Evolutionary conservation across 2,113 vertebrate species (phyloP), one percentile per base, ranked within the genome.

Genomic region (Ceuthmochares aereus): DNA sequence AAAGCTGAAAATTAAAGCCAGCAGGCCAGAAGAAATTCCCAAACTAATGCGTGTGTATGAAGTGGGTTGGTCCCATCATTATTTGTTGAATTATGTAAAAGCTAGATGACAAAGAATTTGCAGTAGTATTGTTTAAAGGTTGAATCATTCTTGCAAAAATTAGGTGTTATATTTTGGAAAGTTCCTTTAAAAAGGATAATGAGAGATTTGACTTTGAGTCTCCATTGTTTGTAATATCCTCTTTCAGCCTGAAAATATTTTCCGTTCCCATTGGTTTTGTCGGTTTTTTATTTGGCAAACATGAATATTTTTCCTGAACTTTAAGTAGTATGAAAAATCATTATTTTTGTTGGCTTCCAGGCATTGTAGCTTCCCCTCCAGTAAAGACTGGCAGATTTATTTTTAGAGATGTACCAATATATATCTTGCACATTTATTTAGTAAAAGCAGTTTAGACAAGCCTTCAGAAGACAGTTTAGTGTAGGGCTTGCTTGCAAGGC

Each of bases 321-420:
- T 73, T n/a, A 75, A 93, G 45, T 83, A 68, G 94, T 91, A 87
- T 84, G 56, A 91, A 89, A 89, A 95, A 75, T 69, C 1, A 30
- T 68, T 93, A 87, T 97, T 97, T 96, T 95, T 94, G 54, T 95
- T 97, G 93, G 93, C 96, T 93, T 87, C 69, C 45, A 60, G 58
- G 40, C 14, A 4, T 80, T 51, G 58, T 74, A 76, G 51, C 81
- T 96, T 96, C 70, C 77, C 40, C 21, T 95, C 58, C 62, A 85
- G 36, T 58, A 34, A 34, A 75, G 69, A 60, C 80, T 87, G 69
- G 87, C 40, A 89, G 70, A 55, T 79, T 78, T 96, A 96, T 94
- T 97, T 97, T 95, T 97, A 66, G 89, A 73, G 40, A 10, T 87
- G 64, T 87, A 78, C 58, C 30, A 58, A 1, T 69, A 8, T 43